phyloP scores from a whole-genome alignment of 2,888 invertebrate genomes.

The Argyra leucocephala region DNA sequence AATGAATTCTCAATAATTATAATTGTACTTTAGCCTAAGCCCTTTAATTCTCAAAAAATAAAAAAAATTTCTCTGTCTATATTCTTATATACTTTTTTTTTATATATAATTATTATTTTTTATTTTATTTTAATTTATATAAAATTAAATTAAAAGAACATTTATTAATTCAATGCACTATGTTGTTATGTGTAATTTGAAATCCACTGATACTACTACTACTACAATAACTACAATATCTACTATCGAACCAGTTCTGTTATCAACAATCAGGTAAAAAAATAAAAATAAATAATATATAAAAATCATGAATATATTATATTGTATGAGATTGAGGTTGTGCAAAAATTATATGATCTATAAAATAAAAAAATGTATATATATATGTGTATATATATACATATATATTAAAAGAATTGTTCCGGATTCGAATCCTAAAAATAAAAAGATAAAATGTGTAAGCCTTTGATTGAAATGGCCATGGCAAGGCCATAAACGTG shows the following conservation, averaged over 20 bases:
- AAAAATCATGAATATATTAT: too few species aligned
- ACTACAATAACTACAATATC: not conserved
- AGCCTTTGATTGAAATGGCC: not conserved
- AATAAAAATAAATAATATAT: not conserved
- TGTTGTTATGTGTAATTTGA: constrained; percentile 6
- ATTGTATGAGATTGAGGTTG: too few species aligned
- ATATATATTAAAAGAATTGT: not conserved
- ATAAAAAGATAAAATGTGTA: too few species aligned
- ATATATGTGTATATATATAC: not conserved
- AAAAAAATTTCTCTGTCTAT: not conserved
- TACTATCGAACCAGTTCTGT: too few species aligned
- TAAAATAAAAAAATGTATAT: not conserved
- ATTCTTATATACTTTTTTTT: not conserved
- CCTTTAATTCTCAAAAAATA: not conserved
- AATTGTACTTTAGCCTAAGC: not conserved
- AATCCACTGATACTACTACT: not conserved
- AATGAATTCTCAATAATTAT: not conserved
- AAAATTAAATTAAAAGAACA: constrained; percentile 5
- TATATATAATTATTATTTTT: not conserved
- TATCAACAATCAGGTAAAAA: constrained; percentile 3
- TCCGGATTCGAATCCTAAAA: not conserved
- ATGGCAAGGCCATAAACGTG: constrained; percentile 6
- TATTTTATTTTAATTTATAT: not conserved
- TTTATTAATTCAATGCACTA: constrained; percentile 4
- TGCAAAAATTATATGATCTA: too few species aligned